Evolutionary conservation across 2,888 invertebrate genomes (phyloP).

Genomic region (Bombyx huttoni): DNA sequence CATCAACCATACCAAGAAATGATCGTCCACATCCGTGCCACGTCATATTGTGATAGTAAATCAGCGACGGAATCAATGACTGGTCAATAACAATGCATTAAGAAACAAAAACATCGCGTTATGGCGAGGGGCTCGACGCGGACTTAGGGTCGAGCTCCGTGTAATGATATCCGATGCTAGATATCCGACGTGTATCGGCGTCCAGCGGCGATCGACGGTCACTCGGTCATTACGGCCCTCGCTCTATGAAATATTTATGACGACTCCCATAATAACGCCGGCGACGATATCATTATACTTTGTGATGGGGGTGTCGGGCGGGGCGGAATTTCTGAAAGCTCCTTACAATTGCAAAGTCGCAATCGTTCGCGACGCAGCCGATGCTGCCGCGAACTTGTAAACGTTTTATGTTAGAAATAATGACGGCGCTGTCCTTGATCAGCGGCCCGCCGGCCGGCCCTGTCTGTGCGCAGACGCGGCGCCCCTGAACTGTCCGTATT

Average conservation of each 20-base stretch:
- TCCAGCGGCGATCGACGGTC: constrained; percentile 38
- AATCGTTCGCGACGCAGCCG: constrained; percentile 40
- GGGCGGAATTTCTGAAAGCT: constrained; percentile 71
- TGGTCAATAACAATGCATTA: not conserved
- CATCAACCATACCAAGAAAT: not conserved
- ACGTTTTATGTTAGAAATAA: not conserved
- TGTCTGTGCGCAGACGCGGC: constrained; percentile 64
- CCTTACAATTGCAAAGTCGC: constrained; percentile 70
- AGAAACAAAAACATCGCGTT: not conserved
- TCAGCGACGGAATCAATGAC: not conserved
- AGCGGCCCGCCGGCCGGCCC: constrained; percentile 15
- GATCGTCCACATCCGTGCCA: not conserved
- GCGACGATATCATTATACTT: constrained; percentile 74
- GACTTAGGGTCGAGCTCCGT: constrained; percentile 11
- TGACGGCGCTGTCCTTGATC: not conserved
- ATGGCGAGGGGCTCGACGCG: not conserved
- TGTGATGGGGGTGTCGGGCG: constrained; percentile 71
- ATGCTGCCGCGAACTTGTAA: constrained; percentile 39
- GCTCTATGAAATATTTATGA: constrained; percentile 72
- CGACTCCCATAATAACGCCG: constrained; percentile 68
- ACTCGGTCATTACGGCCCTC: constrained; percentile 69
- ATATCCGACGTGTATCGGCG: constrained; percentile 1
- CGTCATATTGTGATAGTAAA: not conserved
- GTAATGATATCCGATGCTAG: constrained; percentile 10
- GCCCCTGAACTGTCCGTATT: constrained; percentile 83